Base-by-base conservation (phyloP, 2,888 invertebrate genomes). In the Limnephilus rhombicus region DNA sequence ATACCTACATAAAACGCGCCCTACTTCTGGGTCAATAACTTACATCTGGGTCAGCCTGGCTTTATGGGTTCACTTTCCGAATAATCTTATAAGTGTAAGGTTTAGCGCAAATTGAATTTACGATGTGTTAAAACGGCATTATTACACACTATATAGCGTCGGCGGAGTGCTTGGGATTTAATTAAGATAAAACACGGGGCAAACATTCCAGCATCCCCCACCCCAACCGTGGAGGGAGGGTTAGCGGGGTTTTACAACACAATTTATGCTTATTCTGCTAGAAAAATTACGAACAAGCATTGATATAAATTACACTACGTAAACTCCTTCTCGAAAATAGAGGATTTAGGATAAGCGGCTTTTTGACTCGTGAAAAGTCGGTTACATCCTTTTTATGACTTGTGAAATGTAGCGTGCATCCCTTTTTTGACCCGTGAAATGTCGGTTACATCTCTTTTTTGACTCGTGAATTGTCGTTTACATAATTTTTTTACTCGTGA, bases 161-260 rank as follows among this genome's bases (percentile, higher is more conserved):
- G 37, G 83, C 83, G 37, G 18, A 83, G 83, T 83, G 37, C 83
- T 68, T 37, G 37, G 83, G 83, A 37, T 83, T 83, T 83, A 83
- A 83, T 83, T 83, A 83, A 83, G 83, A 83, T 83, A 83, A 83
- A 83, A 83, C 83, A 37, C 37, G 37, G 37, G 37, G 37, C 12
- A 83, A 83, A 37, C 83, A 83, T 83, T 41, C 83, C 37, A 34
- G 83, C 37, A 37, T n/a, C 83, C 37, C 37, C 37, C 37, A 37
- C 37, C 37, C 37, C 37, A 37, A 37, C 37, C 83, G 24, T 83
- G 37, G 37, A 37, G 83, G 11, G 83, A 37, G 37, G 83, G 83
- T 83, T 37, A 9, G 24, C 34, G 37, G 83, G 37, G 24, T 83
- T 83, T 83, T 37, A 83, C 83, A 37, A 41, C 83, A 41, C 83